Percentiles rank a stretch among this genome's conserved stretches.
Conservation (phyloP, 2,113 vertebrate species). For the Aythya baeri region DNA sequence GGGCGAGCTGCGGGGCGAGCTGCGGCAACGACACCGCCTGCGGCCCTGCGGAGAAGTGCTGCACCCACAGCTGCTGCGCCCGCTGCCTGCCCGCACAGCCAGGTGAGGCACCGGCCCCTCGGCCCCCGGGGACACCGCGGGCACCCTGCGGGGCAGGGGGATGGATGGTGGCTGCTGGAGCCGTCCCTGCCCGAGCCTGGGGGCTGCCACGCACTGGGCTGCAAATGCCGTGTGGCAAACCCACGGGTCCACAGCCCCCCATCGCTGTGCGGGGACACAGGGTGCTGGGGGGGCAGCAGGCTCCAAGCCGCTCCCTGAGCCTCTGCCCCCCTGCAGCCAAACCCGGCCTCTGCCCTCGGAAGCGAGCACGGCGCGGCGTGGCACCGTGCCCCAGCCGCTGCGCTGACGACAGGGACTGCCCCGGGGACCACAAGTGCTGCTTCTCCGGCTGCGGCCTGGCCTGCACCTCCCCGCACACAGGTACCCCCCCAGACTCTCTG, state of each 20-base stretch:
- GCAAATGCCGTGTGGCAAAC: not conserved
- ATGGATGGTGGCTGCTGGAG: no score
- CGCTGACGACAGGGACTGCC: not conserved
- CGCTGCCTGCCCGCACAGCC: not conserved
- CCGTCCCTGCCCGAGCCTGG: no score
- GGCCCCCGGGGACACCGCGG: not conserved
- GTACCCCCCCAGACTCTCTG: not conserved
- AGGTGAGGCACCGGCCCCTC: not conserved
- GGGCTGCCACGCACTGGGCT: not conserved
- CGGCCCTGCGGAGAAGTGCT: slow-evolving; percentile 14
- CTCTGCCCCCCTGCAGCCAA: not conserved
- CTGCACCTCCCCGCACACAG: not conserved
- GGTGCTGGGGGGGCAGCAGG: not conserved
- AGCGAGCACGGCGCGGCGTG: not conserved
- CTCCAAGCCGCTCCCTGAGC: fast-evolving
- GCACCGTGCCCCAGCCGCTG: not conserved
- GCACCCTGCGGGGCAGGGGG: no score
- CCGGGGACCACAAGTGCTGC: slow-evolving; percentile 24
- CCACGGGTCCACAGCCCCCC: fast-evolving
- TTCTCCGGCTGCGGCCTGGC: slow-evolving; percentile 14
- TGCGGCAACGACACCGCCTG: not conserved
- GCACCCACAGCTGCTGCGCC: not conserved
- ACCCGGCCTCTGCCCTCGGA: not conserved
- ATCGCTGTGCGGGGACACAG: fast-evolving
- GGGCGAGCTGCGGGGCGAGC: not conserved